Percentiles rank a stretch among this genome's conserved stretches.
These are phyloP conservation scores for Caenorhabditis imperialis DNA, from an alignment of 2,888 invertebrate genomes.

Conservation along the genomic window DNA sequence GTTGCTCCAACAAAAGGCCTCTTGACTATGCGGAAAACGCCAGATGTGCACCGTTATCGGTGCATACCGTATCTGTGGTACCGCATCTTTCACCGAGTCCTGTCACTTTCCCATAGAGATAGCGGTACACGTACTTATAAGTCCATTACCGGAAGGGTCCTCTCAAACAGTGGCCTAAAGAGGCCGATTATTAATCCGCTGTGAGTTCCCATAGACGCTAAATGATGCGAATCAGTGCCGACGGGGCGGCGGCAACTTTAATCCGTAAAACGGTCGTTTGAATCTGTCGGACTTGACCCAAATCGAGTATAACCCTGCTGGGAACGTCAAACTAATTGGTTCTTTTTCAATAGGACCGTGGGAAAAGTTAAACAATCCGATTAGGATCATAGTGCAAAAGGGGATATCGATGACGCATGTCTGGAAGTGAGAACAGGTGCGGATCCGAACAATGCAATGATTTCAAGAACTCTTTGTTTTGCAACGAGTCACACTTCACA, in stretches of 20 bases:
- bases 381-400: too few species aligned
- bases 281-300: constrained; percentile 20
- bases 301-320: constrained; percentile 19
- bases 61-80: too few species aligned
- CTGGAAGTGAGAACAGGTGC: constrained; percentile 5
- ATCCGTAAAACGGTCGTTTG: constrained; percentile 2
- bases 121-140: not conserved
- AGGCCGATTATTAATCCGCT: constrained; percentile 37
- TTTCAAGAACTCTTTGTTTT: too few species aligned
- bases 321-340: too few species aligned
- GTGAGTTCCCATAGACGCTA: constrained; percentile 48
- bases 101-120: constrained; percentile 25
- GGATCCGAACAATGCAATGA: too few species aligned
- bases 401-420: too few species aligned
- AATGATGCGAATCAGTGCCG: constrained; percentile 37
- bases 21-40: not conserved
- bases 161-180: constrained; percentile 12
- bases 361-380: too few species aligned
- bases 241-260: constrained; percentile 9
- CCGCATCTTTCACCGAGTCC: not conserved
- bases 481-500: too few species aligned
- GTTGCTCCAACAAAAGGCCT: constrained; percentile 14
- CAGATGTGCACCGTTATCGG: constrained; percentile 5
- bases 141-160: constrained; percentile 42
- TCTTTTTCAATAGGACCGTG: too few species aligned